Evolutionary conservation across 2,888 invertebrate species (phyloP), one percentile per base, ranked within the genome.

Genomic region (Gryllus longicercus): DNA sequence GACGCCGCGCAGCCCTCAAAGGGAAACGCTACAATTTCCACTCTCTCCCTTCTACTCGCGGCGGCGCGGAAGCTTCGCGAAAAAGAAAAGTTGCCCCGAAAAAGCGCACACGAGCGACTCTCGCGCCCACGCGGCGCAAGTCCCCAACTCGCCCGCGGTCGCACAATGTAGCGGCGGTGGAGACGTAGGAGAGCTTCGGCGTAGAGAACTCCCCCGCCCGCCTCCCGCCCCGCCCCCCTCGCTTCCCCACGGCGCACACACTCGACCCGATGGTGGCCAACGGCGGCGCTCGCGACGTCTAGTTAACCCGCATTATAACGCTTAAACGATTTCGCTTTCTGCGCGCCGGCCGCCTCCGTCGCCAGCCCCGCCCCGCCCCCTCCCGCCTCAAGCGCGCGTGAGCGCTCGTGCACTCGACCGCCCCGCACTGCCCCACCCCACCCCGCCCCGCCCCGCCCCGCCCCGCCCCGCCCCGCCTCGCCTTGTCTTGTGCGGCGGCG

Each of bases 301-400:
- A 80, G 50, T 79, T 81, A 79, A 81, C 79, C 76, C 77, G 79
- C 74, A 77, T 81, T 81, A 81, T 79, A 79, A 76, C 51, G 81
- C 75, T 75, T 77, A 81, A 81, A 79, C 79, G 81, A 79, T 81
- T 79, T 76, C 51, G 74, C 80, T 76, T 16, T 76, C 74, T 76
- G 76, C 50, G n/a, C 74, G 49, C 75, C 38, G 38, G 38, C 78
- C 51, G 38, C 74, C 74, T 75, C 75, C 49, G 77, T 38, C 38
- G 50, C 25, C 23, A 23, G n/a, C 74, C 21, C 75, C 38, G 23
- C 25, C 78, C 51, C 18, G n/a, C 78, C 63, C 74, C n/a, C 50
- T 21, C 49, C 76, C 49, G 50, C 12, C 49, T 12, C 8, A 38
- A 38, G 49, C 23, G 23, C 5, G 4, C 16, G 75, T 78, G 11